phyloP scores from a whole-genome alignment of 2,797 vertebrate species.

The Myripristis jacobus region DNA sequence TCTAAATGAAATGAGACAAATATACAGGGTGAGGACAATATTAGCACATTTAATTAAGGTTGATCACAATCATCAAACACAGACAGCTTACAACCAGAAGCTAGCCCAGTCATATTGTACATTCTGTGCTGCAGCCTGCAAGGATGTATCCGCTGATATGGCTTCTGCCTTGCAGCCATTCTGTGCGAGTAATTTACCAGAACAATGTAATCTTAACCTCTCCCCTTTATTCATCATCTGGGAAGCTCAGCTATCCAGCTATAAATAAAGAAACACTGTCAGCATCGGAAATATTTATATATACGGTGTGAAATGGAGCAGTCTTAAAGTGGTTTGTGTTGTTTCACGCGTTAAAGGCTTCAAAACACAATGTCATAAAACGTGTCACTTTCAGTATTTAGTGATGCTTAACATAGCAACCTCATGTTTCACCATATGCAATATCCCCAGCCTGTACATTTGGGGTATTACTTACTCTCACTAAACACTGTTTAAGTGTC shows the following conservation, averaged over 20 bases:
- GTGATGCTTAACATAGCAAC: background rate
- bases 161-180: conserved; percentile 71
- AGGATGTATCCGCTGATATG: conserved; percentile 63
- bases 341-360: conserved; percentile 13
- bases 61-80: conserved; percentile 65
- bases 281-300: conserved; percentile 19
- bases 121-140: conserved; percentile 34
- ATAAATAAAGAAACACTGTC: conserved; percentile 61
- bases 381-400: background rate
- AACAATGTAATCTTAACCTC: conserved; percentile 81
- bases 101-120: conserved; percentile 33
- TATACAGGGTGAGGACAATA: conserved; percentile 40
- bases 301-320: conserved; percentile 38
- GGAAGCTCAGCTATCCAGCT: conserved; percentile 64
- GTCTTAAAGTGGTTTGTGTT: background rate
- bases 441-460: background rate
- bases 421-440: background rate
- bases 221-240: conserved; percentile 73
- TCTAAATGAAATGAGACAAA: conserved; percentile 60
- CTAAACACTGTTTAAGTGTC: conserved; percentile 13
- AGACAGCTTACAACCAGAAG: conserved; percentile 58
- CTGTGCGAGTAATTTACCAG: conserved; percentile 77
- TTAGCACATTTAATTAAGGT: conserved; percentile 73
- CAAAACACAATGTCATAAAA: conserved; percentile 7
- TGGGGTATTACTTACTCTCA: conserved; percentile 13